These are phyloP conservation scores for Trogon melanurus DNA, from an alignment of 2,113 vertebrate species.

Conservation along the genomic window DNA sequence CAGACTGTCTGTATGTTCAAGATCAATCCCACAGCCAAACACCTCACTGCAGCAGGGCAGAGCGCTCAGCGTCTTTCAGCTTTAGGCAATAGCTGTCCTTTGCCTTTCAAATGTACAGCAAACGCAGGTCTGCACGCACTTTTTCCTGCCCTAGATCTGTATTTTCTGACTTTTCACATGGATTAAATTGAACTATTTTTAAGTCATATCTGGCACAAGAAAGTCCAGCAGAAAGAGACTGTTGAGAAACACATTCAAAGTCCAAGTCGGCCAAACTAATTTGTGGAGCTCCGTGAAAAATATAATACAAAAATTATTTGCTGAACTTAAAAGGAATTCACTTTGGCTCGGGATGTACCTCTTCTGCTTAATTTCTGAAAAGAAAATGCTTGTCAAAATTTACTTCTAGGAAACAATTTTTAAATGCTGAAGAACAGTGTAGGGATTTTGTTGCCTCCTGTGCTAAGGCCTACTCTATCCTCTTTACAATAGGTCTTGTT, in stretches of 20 bases:
- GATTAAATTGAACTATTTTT: neutral
- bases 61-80: neutral
- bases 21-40: neutral
- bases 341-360: neutral
- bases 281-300: neutral
- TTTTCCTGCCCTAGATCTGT: neutral
- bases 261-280: neutral
- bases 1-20: neutral
- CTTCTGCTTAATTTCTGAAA: neutral
- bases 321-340: neutral
- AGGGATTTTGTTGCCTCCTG: neutral
- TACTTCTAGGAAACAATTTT: neutral
- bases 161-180: neutral
- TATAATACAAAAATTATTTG: neutral
- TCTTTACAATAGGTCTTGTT: neutral
- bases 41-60: neutral
- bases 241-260: neutral
- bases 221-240: neutral
- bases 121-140: neutral
- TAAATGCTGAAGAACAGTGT: neutral
- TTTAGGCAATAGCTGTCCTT: neutral
- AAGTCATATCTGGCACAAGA: neutral
- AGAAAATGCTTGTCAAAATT: neutral
- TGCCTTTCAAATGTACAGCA: neutral
- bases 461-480: neutral